Base-by-base conservation (phyloP, 2,797 vertebrate species). In the Halcyon badia region DNA sequence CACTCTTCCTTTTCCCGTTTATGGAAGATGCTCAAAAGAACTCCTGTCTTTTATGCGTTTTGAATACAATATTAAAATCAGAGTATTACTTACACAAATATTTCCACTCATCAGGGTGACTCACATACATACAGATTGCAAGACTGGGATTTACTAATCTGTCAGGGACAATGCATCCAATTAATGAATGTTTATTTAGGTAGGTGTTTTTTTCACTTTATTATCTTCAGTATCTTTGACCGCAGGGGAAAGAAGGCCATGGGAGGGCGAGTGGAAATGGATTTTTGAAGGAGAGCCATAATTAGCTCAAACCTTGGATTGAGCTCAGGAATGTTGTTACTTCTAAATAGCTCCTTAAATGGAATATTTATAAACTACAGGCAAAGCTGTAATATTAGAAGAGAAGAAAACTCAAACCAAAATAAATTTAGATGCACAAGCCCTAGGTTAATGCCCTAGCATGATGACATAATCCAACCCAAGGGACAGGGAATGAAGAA, bases 161-260 rank as follows among this genome's bases (percentile, higher is more conserved):
- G 73, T 69, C 62, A 87, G 93, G 26, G 35, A 60, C 42, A 68
- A 61, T 41, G 65, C 82, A 85, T 81, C 69, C 69, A 90, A 93
- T 93, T 96, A 95, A 96, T 96, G 89, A 14, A 46, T 93, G 65
- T 96, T 96, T 96, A 68, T 95, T 96, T 95, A 95, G 60, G 93
- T 95, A 94, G 64, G 57, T 85, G 46, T 15, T 83, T 94, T 87
- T 93, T 90, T 33, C 81, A 75, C 52, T 85, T 90, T 89, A 85
- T 94, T 93, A 75, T 92, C 92, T 84, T 71, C 61, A 83, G 18
- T 66, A 42, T 88, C 22, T 93, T 87, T 75, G 14, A 39, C 57
- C 84, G 68, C 64, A 90, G 57, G 56, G 46, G 42, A 76, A 35
- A 72, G 30, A 48, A 78, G 42, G 56, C 65, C 57, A 83, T 60